These are phyloP conservation scores for Kuschelorhynchus macadamiae DNA, from an alignment of 2,888 invertebrate species.

Conservation along the genomic window DNA sequence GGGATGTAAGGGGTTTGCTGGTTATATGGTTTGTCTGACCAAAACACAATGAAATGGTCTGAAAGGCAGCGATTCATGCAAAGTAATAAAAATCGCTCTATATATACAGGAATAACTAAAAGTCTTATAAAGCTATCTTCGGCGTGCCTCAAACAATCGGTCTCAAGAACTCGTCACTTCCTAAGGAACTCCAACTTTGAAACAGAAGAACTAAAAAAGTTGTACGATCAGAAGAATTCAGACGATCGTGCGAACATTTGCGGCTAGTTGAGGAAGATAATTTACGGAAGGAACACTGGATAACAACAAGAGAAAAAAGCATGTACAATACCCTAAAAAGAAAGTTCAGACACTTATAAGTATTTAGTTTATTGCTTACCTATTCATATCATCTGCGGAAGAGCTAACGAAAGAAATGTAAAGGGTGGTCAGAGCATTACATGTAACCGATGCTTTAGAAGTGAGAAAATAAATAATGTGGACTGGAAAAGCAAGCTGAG, in stretches of 20 bases:
- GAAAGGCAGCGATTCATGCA: slow-evolving; percentile 22
- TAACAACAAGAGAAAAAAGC: slow-evolving; percentile 24
- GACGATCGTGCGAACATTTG: slow-evolving; percentile 23
- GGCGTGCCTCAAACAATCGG: slow-evolving; percentile 21
- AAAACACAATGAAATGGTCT: background rate
- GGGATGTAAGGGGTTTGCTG: too few relatives aligned
- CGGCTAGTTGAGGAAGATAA: background rate
- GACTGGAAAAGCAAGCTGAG: slow-evolving; percentile 16
- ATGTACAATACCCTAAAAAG: slow-evolving; percentile 1
- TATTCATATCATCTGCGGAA: slow-evolving; percentile 25
- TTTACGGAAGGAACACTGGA: slow-evolving; percentile 5
- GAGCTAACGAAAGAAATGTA: slow-evolving; percentile 21
- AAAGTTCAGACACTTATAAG: background rate
- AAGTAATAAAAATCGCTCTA: slow-evolving; percentile 32
- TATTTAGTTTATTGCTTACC: slow-evolving; percentile 21
- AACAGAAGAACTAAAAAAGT: background rate
- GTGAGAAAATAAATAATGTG: background rate
- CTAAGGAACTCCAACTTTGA: background rate
- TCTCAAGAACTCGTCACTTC: slow-evolving; percentile 32
- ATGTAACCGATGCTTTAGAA: background rate
- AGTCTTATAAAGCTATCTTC: slow-evolving; percentile 38
- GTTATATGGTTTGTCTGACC: background rate
- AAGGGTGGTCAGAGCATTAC: slow-evolving; percentile 5
- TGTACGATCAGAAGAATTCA: slow-evolving; percentile 18
- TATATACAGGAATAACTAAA: slow-evolving; percentile 30